Evolutionary conservation across 1,140 invertebrate species (phyloP).

Genomic region (Nephila pilipes): DNA sequence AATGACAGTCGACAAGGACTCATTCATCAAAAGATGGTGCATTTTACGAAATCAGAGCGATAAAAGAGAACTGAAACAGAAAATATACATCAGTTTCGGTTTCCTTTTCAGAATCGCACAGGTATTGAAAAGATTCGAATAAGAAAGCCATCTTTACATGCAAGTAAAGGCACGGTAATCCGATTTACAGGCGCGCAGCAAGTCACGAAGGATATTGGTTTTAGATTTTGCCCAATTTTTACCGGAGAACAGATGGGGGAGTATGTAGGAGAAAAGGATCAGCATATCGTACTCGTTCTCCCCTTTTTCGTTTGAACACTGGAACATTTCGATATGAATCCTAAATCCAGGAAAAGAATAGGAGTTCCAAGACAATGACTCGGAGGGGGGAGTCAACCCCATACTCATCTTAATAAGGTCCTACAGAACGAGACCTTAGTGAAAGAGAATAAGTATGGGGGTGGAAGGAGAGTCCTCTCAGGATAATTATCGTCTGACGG

Average conservation of each 20-base stretch:
- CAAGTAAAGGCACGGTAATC: neutral
- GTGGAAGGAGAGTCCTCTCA: neutral
- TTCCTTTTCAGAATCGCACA: neutral
- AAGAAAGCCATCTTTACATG: neutral
- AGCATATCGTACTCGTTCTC: neutral
- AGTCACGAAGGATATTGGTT: constrained; percentile 17
- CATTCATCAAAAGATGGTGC: too few relatives aligned
- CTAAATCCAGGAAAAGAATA: constrained; percentile 12
- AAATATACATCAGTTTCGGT: neutral
- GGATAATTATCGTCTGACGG: constrained; percentile 55
- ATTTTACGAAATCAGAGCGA: neutral
- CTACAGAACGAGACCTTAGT: constrained; percentile 35
- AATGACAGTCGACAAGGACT: too few relatives aligned
- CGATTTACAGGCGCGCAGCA: neutral
- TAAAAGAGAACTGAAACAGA: neutral
- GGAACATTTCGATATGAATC: constrained; percentile 36
- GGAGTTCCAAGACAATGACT: constrained; percentile 13
- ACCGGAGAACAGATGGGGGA: neutral
- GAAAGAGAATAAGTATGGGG: neutral
- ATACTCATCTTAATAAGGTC: constrained; percentile 54
- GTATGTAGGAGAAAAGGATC: neutral
- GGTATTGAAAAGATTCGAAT: neutral
- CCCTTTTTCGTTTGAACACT: neutral
- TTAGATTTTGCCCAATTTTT: constrained; percentile 44
- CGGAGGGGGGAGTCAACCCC: neutral